A percentile compares a stretch with the other conserved stretches of the same genome.
Evolutionary conservation across 2,113 vertebrate genomes (phyloP).

Genomic region (Nesogale talazaci): DNA sequence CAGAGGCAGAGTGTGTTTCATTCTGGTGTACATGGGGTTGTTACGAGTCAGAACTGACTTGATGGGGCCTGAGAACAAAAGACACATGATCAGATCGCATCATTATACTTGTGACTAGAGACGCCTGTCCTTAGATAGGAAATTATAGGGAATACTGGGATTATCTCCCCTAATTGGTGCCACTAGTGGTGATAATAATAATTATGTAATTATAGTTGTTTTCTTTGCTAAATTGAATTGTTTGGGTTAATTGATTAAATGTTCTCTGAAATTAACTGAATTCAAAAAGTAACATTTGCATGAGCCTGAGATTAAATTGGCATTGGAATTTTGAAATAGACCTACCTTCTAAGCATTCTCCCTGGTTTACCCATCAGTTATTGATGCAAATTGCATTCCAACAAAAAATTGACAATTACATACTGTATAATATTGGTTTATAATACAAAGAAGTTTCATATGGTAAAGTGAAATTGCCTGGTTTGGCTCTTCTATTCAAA

Average conservation of each 20-base stretch:
- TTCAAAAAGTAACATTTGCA: background rate
- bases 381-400: too few species aligned
- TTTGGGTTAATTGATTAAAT: conserved; percentile 25
- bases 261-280: background rate
- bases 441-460: too few species aligned
- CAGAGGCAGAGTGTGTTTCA: too few species aligned
- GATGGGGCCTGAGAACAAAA: background rate
- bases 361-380: too few species aligned
- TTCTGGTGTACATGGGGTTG: too few species aligned
- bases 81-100: background rate
- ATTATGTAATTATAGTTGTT: background rate
- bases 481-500: too few species aligned
- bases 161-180: background rate
- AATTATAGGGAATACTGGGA: background rate
- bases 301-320: background rate
- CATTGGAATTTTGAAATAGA: background rate
- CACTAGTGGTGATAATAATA: background rate
- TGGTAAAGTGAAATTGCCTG: too few species aligned
- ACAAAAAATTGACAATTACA: too few species aligned
- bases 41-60: too few species aligned
- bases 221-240: background rate
- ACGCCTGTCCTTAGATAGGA: background rate
- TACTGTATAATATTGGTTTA: too few species aligned
- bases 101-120: background rate
- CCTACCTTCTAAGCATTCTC: background rate